These are phyloP conservation scores for Melolontha melolontha DNA, from an alignment of 2,888 invertebrate genomes.

Conservation along the genomic window DNA sequence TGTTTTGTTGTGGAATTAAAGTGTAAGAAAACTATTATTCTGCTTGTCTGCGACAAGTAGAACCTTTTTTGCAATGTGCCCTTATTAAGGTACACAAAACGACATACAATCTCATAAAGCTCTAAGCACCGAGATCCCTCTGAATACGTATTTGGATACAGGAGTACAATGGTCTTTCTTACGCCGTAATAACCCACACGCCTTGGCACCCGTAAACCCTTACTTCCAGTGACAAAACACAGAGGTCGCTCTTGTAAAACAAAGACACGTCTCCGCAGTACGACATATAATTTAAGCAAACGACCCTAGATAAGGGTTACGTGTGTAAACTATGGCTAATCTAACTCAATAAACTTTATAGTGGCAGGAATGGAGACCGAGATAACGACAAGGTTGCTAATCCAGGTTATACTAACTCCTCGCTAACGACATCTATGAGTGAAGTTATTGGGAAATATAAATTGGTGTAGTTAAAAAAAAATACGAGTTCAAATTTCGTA, in stretches of 20 bases:
- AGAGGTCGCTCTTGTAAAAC: slow-evolving; percentile 59
- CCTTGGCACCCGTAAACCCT: slow-evolving; percentile 54
- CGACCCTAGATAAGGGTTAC: slow-evolving; percentile 65
- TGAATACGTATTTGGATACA: slow-evolving; percentile 5
- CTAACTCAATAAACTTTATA: slow-evolving; percentile 68
- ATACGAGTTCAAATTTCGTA: too few relatives aligned
- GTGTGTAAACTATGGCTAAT: slow-evolving; percentile 68
- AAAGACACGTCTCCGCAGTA: slow-evolving; percentile 60
- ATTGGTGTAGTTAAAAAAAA: slow-evolving; percentile 2
- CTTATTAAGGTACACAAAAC: slow-evolving; percentile 36
- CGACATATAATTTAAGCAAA: slow-evolving; percentile 65
- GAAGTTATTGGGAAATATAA: slow-evolving; percentile 33
- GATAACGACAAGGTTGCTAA: slow-evolving; percentile 65
- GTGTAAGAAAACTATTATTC: slow-evolving; percentile 32
- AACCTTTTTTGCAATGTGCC: slow-evolving; percentile 24
- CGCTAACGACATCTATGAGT: slow-evolving; percentile 62
- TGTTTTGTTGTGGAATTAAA: slow-evolving; percentile 21
- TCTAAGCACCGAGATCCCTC: slow-evolving; percentile 32
- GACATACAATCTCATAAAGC: slow-evolving; percentile 36
- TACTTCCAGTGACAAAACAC: slow-evolving; percentile 60
- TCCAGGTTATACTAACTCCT: slow-evolving; percentile 62
- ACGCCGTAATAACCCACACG: slow-evolving; percentile 55
- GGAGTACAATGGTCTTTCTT: slow-evolving; percentile 53
- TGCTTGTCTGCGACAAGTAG: slow-evolving; percentile 4
- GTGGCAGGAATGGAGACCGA: slow-evolving; percentile 66